A percentile compares a stretch with the other conserved stretches of the same genome.
Conservation (phyloP, 2,113 vertebrate genomes). For the Echinops telfairi region DNA sequence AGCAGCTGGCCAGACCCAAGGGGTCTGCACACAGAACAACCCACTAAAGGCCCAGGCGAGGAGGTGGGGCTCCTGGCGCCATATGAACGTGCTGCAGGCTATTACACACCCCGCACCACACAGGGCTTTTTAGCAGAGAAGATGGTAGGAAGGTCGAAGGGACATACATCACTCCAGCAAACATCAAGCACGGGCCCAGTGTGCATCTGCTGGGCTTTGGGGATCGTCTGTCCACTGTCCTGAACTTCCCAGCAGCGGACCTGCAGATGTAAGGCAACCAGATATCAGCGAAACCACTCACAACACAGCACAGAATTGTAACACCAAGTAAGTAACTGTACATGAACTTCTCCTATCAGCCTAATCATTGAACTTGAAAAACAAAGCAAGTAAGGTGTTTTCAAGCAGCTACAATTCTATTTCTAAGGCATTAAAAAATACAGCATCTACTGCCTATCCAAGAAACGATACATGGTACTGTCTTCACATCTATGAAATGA, state of each 20-base stretch:
- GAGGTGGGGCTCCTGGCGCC: not conserved
- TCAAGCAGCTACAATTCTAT: not conserved
- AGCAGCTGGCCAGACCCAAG: not conserved
- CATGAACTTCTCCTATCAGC: accelerated
- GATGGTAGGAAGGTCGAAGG: not conserved
- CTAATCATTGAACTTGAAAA: not conserved
- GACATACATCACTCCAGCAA: conserved; percentile 98
- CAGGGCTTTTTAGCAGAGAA: not conserved
- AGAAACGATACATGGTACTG: not conserved
- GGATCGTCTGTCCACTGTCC: conserved; percentile 98
- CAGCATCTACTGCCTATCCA: not conserved
- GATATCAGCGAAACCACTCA: too few relatives aligned
- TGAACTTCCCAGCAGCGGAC: conserved; percentile 99
- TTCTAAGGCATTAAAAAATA: not conserved
- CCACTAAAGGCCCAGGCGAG: too few relatives aligned
- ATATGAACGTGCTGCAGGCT: not conserved
- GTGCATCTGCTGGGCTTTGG: conserved; percentile 99
- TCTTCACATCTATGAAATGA: not conserved
- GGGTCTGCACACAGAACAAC: too few relatives aligned
- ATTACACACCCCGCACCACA: not conserved
- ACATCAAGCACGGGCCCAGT: conserved; percentile 96
- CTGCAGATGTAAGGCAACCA: conserved; percentile 80
- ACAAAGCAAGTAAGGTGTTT: not conserved
- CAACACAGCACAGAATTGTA: accelerated
- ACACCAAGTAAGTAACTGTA: not conserved